Evolutionary conservation across 2,888 invertebrate genomes (phyloP), one percentile per base, ranked within the genome.

Genomic region (Alsophila aescularia): DNA sequence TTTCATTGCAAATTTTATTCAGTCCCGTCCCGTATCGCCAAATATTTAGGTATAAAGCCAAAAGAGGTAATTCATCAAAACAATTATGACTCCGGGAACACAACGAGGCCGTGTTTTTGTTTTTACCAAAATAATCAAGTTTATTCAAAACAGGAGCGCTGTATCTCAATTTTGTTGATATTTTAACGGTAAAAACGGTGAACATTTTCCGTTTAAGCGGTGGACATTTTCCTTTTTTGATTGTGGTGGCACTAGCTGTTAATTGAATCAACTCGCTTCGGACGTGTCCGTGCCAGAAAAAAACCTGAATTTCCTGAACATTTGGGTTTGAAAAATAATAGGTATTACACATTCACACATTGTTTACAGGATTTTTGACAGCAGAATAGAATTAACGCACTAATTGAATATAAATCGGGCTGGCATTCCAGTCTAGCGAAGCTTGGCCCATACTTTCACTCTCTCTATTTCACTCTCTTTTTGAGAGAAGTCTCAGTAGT

Each of bases 181-280:
- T 16, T 32, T 29, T n/a, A 6, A 12, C 32, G 12, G n/a, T 2
- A 32, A 32, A 29, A 29, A 29, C 15, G 14, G 15, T 3, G 15
- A 14, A 15, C 15, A 5, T 35, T 15, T 35, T 15, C 35, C 14
- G 14, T 15, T 35, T 9, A 35, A 35, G 12, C 15, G 35, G 35
- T 9, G 15, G 15, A 35, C 15, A 36, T 36, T 36, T 36, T 36
- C 16, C 35, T 14, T 36, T 10, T 36, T 36, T 36, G 16, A 36
- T 36, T 18, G 35, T 36, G 8, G 36, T n/a, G 10, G 36, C 36
- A 16, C 16, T 16, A 16, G 7, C 7, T 10, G 36, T 16, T 36
- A 36, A 35, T 35, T 36, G 36, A 16, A 36, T 36, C 36, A 36
- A 18, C 13, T 32, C 16, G 36, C 36, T 15, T 36, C 36, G 36